Conservation (phyloP, 2,888 invertebrate species). For the Anodontia alba region DNA sequence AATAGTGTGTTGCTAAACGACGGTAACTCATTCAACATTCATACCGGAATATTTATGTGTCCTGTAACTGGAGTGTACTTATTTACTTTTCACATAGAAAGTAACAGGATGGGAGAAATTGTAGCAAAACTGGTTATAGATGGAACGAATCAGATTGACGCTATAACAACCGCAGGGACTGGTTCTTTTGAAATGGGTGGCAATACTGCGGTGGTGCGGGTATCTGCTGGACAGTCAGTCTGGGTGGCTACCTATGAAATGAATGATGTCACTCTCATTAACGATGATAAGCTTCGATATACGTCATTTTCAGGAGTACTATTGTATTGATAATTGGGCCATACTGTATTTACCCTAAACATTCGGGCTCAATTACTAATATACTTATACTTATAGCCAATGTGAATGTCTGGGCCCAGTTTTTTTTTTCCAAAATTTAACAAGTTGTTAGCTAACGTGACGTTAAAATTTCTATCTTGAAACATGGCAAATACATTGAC, state of each 20-base stretch:
- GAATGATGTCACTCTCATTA: neutral
- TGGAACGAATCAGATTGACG: neutral
- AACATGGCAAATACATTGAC: too few relatives aligned
- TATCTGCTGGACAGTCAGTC: neutral
- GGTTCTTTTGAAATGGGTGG: neutral
- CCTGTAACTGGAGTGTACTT: neutral
- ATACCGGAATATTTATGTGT: neutral
- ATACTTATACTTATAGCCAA: too few relatives aligned
- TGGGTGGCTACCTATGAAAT: conserved; percentile 6
- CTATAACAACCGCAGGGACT: neutral
- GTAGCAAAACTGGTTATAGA: neutral
- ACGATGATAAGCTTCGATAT: neutral
- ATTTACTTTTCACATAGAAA: conserved; percentile 1
- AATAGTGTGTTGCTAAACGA: neutral
- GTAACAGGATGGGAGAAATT: neutral
- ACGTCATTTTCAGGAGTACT: neutral
- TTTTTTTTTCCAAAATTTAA: too few relatives aligned
- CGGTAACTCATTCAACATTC: neutral
- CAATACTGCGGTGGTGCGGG: neutral
- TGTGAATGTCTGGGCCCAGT: too few relatives aligned
- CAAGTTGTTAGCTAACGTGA: too few relatives aligned
- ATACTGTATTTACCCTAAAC: too few relatives aligned
- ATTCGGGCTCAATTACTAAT: too few relatives aligned
- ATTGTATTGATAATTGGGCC: too few relatives aligned
- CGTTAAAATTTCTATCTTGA: too few relatives aligned